phyloP scores from a whole-genome alignment of 64 coral and sea anemone species.

The Pachyseris speciosa region DNA sequence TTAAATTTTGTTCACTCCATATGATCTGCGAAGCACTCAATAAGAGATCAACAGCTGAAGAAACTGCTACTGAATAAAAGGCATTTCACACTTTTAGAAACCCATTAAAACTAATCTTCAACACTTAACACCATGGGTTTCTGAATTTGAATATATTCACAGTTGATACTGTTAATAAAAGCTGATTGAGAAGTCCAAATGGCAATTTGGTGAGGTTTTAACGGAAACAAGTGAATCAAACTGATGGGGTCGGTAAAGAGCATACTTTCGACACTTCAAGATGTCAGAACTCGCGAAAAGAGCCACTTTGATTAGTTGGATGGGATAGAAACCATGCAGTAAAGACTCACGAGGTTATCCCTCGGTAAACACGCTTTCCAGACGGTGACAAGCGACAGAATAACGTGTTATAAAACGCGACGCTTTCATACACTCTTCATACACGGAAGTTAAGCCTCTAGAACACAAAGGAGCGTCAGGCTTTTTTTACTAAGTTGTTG shows the following conservation, averaged over 20 bases:
- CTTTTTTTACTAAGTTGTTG: neutral
- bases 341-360: neutral
- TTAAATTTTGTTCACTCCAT: too few relatives aligned
- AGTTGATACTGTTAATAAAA: neutral
- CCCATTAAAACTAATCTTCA: neutral
- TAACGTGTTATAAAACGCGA: neutral
- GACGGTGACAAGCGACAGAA: slow-evolving; percentile 1
- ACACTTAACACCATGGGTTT: slow-evolving; percentile 13
- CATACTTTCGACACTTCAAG: neutral
- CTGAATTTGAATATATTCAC: slow-evolving; percentile 13
- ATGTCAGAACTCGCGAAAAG: neutral
- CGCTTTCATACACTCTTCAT: neutral
- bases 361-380: neutral
- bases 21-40: too few relatives aligned
- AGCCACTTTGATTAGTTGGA: neutral
- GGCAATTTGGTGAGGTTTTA: neutral
- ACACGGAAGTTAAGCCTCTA: neutral
- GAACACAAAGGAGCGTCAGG: neutral
- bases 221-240: neutral
- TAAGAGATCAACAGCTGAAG: neutral
- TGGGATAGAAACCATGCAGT: neutral
- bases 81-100: slow-evolving; percentile 17
- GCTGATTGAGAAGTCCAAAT: neutral
- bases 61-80: neutral
- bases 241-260: neutral